A percentile compares a stretch with the other conserved stretches of the same genome.
Conservation (phyloP, 2,113 vertebrate species). For the Carlito syrichta region DNA sequence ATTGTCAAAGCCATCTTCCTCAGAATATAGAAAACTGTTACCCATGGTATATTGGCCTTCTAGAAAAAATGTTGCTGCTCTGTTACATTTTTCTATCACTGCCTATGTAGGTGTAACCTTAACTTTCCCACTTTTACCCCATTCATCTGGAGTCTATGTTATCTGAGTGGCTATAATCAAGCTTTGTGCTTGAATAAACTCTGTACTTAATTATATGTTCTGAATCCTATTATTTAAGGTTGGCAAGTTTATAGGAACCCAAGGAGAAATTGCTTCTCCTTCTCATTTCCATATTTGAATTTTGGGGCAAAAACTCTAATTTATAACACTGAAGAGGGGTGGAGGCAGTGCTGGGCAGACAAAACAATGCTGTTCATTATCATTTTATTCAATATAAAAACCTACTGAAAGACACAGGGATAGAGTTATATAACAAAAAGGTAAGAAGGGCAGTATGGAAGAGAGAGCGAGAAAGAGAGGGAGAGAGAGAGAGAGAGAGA, state of each 20-base stretch:
- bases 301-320: not conserved
- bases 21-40: not conserved
- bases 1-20: not conserved
- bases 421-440: not conserved
- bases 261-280: not conserved
- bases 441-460: not conserved
- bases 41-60: not conserved
- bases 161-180: not conserved
- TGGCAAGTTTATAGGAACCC: not conserved
- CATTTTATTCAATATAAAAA: not conserved
- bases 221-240: not conserved
- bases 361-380: not conserved
- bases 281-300: not conserved
- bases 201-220: not conserved
- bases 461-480: no score
- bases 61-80: not conserved
- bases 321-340: not conserved
- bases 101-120: not conserved
- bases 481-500: not conserved
- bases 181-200: not conserved
- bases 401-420: not conserved
- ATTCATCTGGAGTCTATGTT: not conserved
- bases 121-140: not conserved
- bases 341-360: not conserved
- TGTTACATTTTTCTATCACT: not conserved